Base-by-base conservation (phyloP, 23 tunicate genomes). In the Trididemnum nubilum region DNA sequence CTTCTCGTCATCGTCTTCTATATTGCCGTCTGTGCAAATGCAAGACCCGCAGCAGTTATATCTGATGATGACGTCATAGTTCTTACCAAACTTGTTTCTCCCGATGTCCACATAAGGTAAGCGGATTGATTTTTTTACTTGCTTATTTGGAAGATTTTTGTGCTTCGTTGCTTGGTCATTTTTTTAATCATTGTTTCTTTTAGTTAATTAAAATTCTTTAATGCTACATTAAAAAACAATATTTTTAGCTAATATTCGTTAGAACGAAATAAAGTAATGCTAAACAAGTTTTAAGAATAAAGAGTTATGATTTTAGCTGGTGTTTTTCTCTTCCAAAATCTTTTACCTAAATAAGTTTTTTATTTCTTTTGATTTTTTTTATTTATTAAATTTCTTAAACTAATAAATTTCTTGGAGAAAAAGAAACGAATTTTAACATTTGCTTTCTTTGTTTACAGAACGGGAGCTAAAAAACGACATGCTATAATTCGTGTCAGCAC, bases 381-480 rank as follows among this genome's bases (percentile, higher is more conserved):
- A n/a, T n/a, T n/a, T n/a, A n/a, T n/a, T n/a, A n/a, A n/a, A n/a
- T n/a, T n/a, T n/a, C n/a, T n/a, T n/a, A n/a, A n/a, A n/a, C n/a
- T n/a, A n/a, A n/a, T n/a, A n/a, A n/a, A n/a, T n/a, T n/a, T n/a
- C n/a, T n/a, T n/a, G n/a, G n/a, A n/a, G n/a, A n/a, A n/a, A n/a
- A n/a, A n/a, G n/a, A n/a, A n/a, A n/a, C n/a, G n/a, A 61, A 25
- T 61, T 61, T 61, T 61, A 61, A 12, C 67, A 21, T 12, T 61
- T 26, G 67, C 4, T 44, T 61, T 21, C n/a, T 61, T n/a, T n/a
- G n/a, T 61, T 61, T 61, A 22, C 67, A 61, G 67, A 25, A 61
- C 67, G 5, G 26, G 21, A 12, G 29, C 67, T 21, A 15, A 26
- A 15, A 61, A 61, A 25, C 21, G 67, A 22, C 29, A 61, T 26